Evolutionary conservation across 2,113 vertebrate genomes (phyloP).

Genomic region (Indri indri): DNA sequence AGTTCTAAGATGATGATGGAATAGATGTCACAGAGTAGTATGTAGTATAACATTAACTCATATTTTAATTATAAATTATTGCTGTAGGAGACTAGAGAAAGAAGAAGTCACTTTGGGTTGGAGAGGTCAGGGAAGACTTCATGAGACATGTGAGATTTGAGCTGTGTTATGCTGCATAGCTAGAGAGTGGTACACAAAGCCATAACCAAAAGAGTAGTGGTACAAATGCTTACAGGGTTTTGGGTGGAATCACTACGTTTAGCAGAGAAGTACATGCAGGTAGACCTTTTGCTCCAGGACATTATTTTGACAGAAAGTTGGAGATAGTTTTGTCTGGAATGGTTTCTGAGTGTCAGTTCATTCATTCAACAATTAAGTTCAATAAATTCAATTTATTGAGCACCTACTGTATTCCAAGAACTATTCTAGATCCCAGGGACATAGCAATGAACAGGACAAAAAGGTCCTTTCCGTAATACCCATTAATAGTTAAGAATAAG

Average conservation of each 20-base stretch:
- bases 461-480: neutral
- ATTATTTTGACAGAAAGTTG: neutral
- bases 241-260: neutral
- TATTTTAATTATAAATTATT: neutral
- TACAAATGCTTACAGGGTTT: neutral
- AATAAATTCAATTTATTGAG: neutral
- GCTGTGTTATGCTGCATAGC: neutral
- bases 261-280: neutral
- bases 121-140: neutral
- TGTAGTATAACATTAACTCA: neutral
- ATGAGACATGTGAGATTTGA: neutral
- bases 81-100: neutral
- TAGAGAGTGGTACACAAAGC: neutral
- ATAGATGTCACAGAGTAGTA: neutral
- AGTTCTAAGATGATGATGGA: neutral
- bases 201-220: neutral
- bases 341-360: neutral
- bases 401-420: neutral
- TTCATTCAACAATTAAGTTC: neutral
- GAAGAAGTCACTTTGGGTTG: neutral
- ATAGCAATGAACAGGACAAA: neutral
- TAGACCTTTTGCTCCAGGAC: neutral
- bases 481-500: neutral
- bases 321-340: neutral
- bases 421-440: neutral